Conservation (phyloP, 2,797 vertebrate genomes). For the Pipistrellus pygmaeus region DNA sequence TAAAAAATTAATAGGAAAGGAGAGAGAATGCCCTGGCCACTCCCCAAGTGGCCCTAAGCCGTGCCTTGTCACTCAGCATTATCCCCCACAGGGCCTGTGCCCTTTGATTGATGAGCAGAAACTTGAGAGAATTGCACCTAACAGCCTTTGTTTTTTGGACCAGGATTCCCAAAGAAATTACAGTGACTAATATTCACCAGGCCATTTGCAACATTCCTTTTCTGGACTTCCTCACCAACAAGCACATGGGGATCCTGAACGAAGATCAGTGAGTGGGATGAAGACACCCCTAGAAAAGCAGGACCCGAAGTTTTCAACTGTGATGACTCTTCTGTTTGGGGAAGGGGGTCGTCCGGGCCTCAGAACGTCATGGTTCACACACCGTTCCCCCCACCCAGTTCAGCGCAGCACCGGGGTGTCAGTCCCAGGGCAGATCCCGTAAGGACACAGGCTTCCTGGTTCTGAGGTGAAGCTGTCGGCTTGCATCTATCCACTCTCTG, state of each 20-base stretch:
- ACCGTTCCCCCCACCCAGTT: slow-evolving; percentile 79
- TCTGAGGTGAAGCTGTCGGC: slow-evolving; percentile 71
- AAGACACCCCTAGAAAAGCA: slow-evolving; percentile 70
- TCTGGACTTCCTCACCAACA: slow-evolving; percentile 98
- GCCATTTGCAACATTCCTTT: slow-evolving; percentile 95
- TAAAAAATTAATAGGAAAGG: background rate
- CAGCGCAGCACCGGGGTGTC: slow-evolving; percentile 73
- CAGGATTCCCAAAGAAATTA: slow-evolving; percentile 96
- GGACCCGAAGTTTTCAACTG: slow-evolving; percentile 37
- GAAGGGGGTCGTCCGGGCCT: slow-evolving; percentile 57
- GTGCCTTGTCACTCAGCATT: background rate
- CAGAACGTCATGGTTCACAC: slow-evolving; percentile 63
- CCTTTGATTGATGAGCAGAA: background rate
- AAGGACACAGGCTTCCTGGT: slow-evolving; percentile 58
- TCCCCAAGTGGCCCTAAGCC: background rate
- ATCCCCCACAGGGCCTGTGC: background rate
- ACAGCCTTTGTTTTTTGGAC: slow-evolving; percentile 80
- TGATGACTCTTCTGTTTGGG: slow-evolving; percentile 73
- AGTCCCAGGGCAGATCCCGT: slow-evolving; percentile 60
- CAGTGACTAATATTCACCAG: slow-evolving; percentile 96
- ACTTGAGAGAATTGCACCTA: background rate
- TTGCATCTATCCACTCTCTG: slow-evolving; percentile 54
- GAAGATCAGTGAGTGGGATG: slow-evolving; percentile 89
- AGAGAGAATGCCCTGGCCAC: too few species aligned
- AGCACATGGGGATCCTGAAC: slow-evolving; percentile 94